Base-by-base conservation (phyloP, 2,888 invertebrate species). In the Scaeva pyrastri region DNA sequence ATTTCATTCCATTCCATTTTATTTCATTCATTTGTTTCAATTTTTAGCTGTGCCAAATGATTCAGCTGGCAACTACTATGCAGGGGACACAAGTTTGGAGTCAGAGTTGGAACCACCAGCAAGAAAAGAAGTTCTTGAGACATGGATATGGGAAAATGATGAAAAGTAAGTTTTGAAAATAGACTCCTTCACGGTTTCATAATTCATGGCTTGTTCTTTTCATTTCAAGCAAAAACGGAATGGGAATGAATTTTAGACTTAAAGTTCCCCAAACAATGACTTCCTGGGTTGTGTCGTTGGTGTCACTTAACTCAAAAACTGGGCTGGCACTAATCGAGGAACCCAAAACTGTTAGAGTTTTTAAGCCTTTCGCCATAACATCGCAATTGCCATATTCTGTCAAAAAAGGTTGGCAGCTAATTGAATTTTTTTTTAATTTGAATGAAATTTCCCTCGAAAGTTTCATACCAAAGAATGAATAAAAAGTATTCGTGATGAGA, bases 241-340 rank as follows among this genome's bases (percentile, higher is more conserved):
- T 94, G 52, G 93, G 93, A 89, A 92, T 93, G 14, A 93, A 93
- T 23, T 66, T 94, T 23, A 93, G 94, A 72, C 93, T 95, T 88
- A 94, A 93, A 66, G 94, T 96, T 11, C 97, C 97, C 0, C 95
- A 95, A 89, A 95, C 95, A 0, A 95, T 97, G 79, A 96, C 96
- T 7, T 96, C 96, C 0, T 97, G 97, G 96, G 93, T 96, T 4
- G 93, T 97, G 21, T 95, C 95, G 74, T 97, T 96, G 11, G 97
- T 97, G 90, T 96, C 97, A n/a, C 92, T 97, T 80, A 95, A 96
- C 91, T 94, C 95, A 0, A 92, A 94, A 1, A 93, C 94, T 88
- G 97, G 97, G 31, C 93, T 97, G n/a, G 97, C 96, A 14, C 93
- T 97, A 5, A 94, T 95, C 3, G 94, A 95, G 31, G 92, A 94